Conservation (phyloP, 2,888 invertebrate species). For the Allygus modestus region DNA sequence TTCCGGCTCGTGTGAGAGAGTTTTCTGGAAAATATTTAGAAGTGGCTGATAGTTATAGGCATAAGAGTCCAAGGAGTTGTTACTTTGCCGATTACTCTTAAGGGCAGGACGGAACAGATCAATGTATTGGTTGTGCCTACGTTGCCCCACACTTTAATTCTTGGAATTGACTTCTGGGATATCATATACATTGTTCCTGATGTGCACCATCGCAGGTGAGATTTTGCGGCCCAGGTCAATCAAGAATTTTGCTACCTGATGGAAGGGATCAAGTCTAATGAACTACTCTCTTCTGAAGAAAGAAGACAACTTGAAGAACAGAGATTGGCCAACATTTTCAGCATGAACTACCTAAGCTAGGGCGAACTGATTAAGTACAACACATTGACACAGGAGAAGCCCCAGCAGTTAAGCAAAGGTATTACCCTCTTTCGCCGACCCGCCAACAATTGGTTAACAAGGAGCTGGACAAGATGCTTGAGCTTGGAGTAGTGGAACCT, state of each 20-base stretch:
- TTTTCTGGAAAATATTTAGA: background rate
- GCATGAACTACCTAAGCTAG: background rate
- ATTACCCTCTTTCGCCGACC: slow-evolving; percentile 59
- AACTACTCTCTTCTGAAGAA: background rate
- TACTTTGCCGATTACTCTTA: background rate
- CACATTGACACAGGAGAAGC: slow-evolving; percentile 58
- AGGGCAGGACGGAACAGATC: background rate
- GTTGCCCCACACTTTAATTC: slow-evolving; percentile 5
- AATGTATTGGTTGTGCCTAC: background rate
- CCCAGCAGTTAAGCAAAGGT: slow-evolving; percentile 53
- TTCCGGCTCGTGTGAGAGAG: background rate
- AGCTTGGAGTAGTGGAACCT: too few species aligned
- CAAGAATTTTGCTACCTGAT: background rate
- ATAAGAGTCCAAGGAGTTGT: background rate
- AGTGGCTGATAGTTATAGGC: background rate
- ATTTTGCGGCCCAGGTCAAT: background rate
- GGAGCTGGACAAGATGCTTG: slow-evolving; percentile 69
- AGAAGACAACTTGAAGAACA: background rate
- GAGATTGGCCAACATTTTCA: background rate
- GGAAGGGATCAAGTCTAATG: background rate
- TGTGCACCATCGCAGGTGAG: background rate
- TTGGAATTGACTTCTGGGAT: slow-evolving; percentile 35
- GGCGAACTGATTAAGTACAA: background rate
- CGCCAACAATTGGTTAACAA: slow-evolving; percentile 63
- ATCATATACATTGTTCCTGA: background rate